Evolutionary conservation across 1,140 invertebrate genomes (phyloP), one percentile per base, ranked within the genome.

Genomic region (Hypsibius dujardini): DNA sequence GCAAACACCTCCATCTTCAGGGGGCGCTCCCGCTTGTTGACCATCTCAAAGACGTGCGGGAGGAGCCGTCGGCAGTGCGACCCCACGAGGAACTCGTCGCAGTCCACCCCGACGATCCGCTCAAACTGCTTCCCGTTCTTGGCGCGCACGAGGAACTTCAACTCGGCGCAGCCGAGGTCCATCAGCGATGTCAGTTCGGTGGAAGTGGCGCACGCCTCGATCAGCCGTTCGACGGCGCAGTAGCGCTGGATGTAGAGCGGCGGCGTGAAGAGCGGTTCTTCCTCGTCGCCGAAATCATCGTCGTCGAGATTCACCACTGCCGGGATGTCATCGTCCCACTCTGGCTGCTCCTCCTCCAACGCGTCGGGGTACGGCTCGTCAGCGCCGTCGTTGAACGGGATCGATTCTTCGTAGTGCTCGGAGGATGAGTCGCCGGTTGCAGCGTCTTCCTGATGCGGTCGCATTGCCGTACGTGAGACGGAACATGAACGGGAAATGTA

Each of bases 101-200:
- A 80, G 77, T 91, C 89, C 1, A 91, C 84, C 75, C 84, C 81
- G 1, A 80, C 74, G 46, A 85, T 79, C 70, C 85, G 79, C 73
- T 85, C 79, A 1, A 88, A 74, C 60, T 78, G 80, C 1, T 75
- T 70, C 1, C 85, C 77, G 40, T 83, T 78, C 76, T 89, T 89
- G 14, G 92, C 73, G 74, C 86, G 85, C 46, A 80, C 81, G 45
- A 89, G 83, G 59, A 93, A 85, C 14, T 81, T 81, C 75, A 90
- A 82, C 75, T 91, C 87, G 3, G 87, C 82, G 79, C 89, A 90
- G 1, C 90, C 90, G 82, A 90, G 87, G 77, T 93, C 90, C 1
- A 88, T 85, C 46, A 90, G 82, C 87, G 88, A 74, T 47, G 77
- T 77, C 70, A 76, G 14, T 40, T 42, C 47, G 59, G 73, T 73